phyloP scores from a whole-genome alignment of 1,140 invertebrate species.

The Orius laevigatus region DNA sequence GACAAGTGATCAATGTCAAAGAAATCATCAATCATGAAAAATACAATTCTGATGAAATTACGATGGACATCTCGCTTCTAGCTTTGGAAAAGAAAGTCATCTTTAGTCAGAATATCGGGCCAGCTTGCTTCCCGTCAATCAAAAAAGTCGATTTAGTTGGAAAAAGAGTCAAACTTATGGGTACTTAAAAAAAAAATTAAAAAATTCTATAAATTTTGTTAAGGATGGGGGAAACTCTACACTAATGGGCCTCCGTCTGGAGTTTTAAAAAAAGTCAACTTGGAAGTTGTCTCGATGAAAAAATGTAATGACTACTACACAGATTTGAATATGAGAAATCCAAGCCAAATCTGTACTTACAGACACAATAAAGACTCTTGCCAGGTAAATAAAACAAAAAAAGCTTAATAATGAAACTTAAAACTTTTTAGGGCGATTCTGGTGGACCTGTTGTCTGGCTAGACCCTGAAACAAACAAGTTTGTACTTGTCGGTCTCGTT shows the following conservation, averaged over 20 bases:
- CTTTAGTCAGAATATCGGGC: background rate
- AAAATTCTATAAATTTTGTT: too few relatives aligned
- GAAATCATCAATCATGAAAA: conserved; percentile 1
- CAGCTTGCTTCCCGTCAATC: background rate
- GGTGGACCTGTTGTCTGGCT: background rate
- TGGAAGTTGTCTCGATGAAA: too few relatives aligned
- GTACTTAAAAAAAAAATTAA: too few relatives aligned
- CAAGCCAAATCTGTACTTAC: too few relatives aligned
- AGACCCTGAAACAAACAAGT: background rate
- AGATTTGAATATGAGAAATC: too few relatives aligned
- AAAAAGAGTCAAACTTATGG: background rate
- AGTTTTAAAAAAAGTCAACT: too few relatives aligned
- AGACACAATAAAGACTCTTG: too few relatives aligned
- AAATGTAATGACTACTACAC: too few relatives aligned
- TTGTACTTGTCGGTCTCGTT: background rate
- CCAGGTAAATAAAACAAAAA: too few relatives aligned
- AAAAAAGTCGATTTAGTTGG: background rate
- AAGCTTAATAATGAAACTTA: too few relatives aligned
- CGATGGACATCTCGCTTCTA: background rate
- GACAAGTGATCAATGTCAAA: background rate
- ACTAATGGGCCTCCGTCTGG: too few relatives aligned
- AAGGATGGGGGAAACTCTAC: too few relatives aligned
- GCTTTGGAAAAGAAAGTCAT: background rate
- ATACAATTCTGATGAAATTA: background rate
- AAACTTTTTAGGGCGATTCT: conserved; percentile 2